A percentile compares a stretch with the other conserved stretches of the same genome.
Evolutionary conservation across 2,888 invertebrate species (phyloP).

Genomic region (Lepidochitona cinerea): DNA sequence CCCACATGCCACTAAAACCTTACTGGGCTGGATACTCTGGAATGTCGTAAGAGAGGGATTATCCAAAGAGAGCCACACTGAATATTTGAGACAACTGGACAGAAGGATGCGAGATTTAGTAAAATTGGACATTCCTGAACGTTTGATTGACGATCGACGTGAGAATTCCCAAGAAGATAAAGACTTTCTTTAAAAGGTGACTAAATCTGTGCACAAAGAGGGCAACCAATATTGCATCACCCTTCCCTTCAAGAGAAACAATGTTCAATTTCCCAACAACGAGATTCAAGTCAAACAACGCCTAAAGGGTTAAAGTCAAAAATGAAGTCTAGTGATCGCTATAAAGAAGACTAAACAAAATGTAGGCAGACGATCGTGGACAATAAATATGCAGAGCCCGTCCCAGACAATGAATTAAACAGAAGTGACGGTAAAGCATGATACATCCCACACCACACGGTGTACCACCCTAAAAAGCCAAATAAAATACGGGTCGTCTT

Average conservation of each 20-base stretch:
- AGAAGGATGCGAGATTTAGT: conserved; percentile 12
- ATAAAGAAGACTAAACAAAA: not conserved
- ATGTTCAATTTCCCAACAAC: conserved; percentile 8
- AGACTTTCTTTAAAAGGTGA: conserved; percentile 13
- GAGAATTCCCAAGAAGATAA: conserved; percentile 24
- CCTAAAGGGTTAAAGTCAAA: too few relatives aligned
- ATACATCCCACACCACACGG: not conserved
- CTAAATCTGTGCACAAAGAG: not conserved
- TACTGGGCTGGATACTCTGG: conserved; percentile 22
- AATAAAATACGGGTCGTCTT: not conserved
- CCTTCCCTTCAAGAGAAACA: not conserved
- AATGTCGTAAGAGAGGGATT: conserved; percentile 6
- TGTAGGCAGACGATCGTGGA: not conserved
- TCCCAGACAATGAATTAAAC: not conserved
- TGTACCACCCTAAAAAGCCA: not conserved
- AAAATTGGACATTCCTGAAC: conserved; percentile 27
- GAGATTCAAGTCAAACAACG: not conserved
- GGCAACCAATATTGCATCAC: not conserved
- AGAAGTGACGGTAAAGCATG: not conserved
- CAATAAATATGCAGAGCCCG: not conserved
- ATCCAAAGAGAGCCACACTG: not conserved
- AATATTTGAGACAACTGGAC: not conserved
- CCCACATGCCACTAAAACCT: conserved; percentile 17
- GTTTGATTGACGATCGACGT: conserved; percentile 18
- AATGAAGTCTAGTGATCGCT: too few relatives aligned